Conservation (phyloP, 2,888 invertebrate genomes). For the Chalcis sispes region DNA sequence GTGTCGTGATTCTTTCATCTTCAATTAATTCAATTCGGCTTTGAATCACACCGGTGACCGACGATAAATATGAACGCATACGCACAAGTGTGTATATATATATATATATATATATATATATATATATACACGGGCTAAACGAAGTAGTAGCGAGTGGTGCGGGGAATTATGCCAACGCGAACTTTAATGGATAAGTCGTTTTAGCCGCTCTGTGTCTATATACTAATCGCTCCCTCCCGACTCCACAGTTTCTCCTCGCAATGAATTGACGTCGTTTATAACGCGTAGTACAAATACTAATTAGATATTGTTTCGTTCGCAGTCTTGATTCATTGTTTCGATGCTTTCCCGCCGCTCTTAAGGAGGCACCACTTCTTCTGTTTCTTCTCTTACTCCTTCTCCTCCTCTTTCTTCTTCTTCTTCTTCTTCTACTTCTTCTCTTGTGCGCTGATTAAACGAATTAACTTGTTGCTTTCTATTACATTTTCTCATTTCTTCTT, state of each 20-base stretch:
- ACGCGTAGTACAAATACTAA: constrained; percentile 48
- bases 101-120: too few relatives aligned
- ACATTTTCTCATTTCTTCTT: constrained; percentile 48
- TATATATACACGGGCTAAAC: too few relatives aligned
- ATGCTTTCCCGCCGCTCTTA: constrained; percentile 26
- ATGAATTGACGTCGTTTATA: constrained; percentile 37
- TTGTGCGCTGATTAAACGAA: constrained; percentile 42
- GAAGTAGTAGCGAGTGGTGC: neutral
- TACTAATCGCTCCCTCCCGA: neutral
- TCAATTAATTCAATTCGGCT: constrained; percentile 57
- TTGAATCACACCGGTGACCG: constrained; percentile 28
- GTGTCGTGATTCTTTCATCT: constrained; percentile 57
- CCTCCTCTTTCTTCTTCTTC: too few relatives aligned
- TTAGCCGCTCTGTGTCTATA: too few relatives aligned
- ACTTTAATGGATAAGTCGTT: constrained; percentile 11
- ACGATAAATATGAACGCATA: constrained; percentile 6
- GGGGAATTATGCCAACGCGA: neutral
- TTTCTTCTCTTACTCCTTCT: neutral
- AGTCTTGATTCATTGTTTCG: constrained; percentile 54
- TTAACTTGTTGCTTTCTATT: constrained; percentile 51
- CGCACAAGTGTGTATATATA: too few relatives aligned
- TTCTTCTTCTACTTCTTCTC: neutral
- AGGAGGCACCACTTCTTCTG: neutral
- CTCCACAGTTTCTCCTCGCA: neutral
- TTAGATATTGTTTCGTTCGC: constrained; percentile 46